phyloP scores from a whole-genome alignment of 2,888 invertebrate genomes.

The Ariolimax columbianus region DNA sequence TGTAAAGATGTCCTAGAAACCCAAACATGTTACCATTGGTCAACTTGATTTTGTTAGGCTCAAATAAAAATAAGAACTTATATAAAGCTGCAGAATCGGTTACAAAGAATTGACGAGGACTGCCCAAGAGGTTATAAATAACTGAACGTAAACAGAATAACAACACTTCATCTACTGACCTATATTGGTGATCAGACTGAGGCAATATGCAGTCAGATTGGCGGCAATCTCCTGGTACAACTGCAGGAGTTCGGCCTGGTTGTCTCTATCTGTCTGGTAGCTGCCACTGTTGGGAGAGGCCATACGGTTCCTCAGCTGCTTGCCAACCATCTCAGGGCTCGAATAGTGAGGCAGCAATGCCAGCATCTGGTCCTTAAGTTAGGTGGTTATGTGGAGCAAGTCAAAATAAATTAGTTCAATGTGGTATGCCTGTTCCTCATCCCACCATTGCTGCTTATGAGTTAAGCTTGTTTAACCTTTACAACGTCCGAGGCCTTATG shows the following conservation, averaged over 20 bases:
- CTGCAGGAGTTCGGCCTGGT: conserved; percentile 64
- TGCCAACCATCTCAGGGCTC: conserved; percentile 69
- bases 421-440: too few species aligned
- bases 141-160: not conserved
- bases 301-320: conserved; percentile 62
- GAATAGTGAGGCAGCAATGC: conserved; percentile 86
- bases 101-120: too few species aligned
- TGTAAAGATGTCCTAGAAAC: too few species aligned
- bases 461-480: too few species aligned
- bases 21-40: too few species aligned
- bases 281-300: conserved; percentile 28
- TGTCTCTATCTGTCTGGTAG: conserved; percentile 56
- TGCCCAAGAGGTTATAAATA: not conserved
- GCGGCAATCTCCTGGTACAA: conserved; percentile 73
- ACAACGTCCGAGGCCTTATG: too few species aligned
- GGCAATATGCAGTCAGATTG: conserved; percentile 75
- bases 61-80: too few species aligned
- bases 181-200: conserved; percentile 70
- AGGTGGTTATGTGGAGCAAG: not conserved
- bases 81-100: too few species aligned
- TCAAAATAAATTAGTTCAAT: too few species aligned
- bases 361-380: conserved; percentile 86
- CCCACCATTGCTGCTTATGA: too few species aligned
- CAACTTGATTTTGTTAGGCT: too few species aligned
- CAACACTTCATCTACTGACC: conserved; percentile 56